Conservation (phyloP, 2,797 vertebrate genomes). For the Holocentrus rufus region DNA sequence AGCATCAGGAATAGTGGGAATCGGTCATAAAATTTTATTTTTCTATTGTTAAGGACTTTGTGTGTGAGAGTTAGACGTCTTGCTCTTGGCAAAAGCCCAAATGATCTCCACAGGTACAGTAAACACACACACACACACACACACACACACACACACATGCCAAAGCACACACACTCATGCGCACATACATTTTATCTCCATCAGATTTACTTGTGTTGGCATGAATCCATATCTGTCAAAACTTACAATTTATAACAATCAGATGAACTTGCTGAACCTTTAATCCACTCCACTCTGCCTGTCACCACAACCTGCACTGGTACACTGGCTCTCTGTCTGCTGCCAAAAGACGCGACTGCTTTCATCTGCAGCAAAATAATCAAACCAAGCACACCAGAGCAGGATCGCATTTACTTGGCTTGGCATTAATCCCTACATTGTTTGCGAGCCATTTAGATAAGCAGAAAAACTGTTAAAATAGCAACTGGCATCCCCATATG, state of each 20-base stretch:
- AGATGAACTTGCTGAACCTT: conserved; percentile 62
- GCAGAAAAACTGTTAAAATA: conserved; percentile 37
- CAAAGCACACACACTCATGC: conserved; percentile 4
- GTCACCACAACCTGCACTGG: conserved; percentile 50
- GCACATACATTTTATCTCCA: conserved; percentile 12
- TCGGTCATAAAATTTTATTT: neutral
- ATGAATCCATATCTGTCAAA: conserved; percentile 41
- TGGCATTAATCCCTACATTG: conserved; percentile 49
- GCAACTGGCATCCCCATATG: conserved; percentile 36
- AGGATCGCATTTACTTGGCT: conserved; percentile 65
- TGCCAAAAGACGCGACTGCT: conserved; percentile 42
- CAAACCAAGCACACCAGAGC: conserved; percentile 47
- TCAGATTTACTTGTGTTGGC: conserved; percentile 29
- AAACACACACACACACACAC: conserved; percentile 11
- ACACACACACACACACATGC: conserved; percentile 12
- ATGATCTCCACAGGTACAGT: conserved; percentile 5
- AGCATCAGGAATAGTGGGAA: conserved; percentile 13
- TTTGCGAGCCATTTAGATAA: conserved; percentile 38
- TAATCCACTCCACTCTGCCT: conserved; percentile 52
- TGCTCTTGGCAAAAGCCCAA: conserved; percentile 8
- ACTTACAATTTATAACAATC: conserved; percentile 33
- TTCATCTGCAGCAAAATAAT: conserved; percentile 59
- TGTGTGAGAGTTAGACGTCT: neutral
- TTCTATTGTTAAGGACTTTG: conserved; percentile 17
- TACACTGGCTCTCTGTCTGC: conserved; percentile 14